Base-by-base conservation (phyloP, 23 tunicate species). In the Oikopleura dioica region DNA sequence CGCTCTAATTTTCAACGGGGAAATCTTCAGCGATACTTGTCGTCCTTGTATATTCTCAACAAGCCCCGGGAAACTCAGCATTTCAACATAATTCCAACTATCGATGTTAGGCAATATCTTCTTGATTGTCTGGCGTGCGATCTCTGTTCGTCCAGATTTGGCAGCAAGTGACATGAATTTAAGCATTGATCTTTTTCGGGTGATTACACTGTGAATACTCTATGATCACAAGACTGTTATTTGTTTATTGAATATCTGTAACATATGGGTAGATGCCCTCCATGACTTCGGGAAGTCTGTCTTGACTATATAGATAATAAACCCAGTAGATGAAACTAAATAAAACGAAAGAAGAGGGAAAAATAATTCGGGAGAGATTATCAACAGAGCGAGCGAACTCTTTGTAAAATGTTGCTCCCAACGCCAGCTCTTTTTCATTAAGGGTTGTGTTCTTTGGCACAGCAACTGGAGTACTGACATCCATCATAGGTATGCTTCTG, bases 261-360 rank as follows among this genome's bases (percentile, higher is more conserved):
- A 12, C 26, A 28, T 63, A 63, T 24, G 26, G 30, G 2, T 23
- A 12, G 26, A 63, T 63, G 26, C 72, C 72, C 33, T 63, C 72
- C 72, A 63, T 63, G 72, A 31, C 72, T 63, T 63, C 72, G 16
- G 72, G 72, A 5, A 63, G 72, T 63, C 26, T 23, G 26, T 63
- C 72, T 16, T 31, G 30, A 28, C 26, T 63, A 31, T 63, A 63
- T 4, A 63, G 72, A 63, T 63, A 63, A 28, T 63, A 12, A 16
- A 63, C 72, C 72, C 72, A 63, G 72, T 63, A 63, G 33, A 63
- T 63, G 26, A 63, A 63, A 31, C 72, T 63, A 28, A 63, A 63
- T 31, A 63, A 28, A 21, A 31, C 33, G 33, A 63, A 63, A 23
- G 72, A 63, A 63, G 72, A 21, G 2, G 72, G 72, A 28, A 63